Evolutionary conservation across 2,113 vertebrate genomes (phyloP).

Genomic region (Cynopterus brachyotis): DNA sequence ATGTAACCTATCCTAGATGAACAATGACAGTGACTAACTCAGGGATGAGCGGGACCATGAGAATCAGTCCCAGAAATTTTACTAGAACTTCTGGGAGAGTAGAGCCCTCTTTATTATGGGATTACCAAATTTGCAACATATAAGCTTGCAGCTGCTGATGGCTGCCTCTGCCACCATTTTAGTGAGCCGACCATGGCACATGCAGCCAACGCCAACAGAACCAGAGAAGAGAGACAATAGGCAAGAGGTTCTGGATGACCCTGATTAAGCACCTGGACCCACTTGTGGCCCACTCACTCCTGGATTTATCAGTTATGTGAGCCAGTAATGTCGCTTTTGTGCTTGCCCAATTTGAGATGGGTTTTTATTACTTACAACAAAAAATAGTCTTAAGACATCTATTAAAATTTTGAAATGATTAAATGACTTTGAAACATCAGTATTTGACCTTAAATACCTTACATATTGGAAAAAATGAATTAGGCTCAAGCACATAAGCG

Average conservation of each 20-base stretch:
- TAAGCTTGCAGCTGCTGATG: not conserved
- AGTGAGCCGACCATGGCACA: not conserved
- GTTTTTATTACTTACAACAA: not conserved
- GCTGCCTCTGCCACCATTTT: not conserved
- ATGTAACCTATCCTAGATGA: not conserved
- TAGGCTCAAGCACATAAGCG: not conserved
- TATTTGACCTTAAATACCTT: not conserved
- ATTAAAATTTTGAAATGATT: not conserved
- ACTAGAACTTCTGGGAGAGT: conserved; percentile 19
- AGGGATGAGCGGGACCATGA: not conserved
- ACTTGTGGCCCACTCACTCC: not conserved
- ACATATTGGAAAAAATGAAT: not conserved
- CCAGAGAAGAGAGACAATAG: not conserved
- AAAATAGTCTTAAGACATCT: not conserved
- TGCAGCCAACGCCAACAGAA: not conserved
- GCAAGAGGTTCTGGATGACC: not conserved
- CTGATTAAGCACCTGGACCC: not conserved
- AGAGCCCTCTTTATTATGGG: conserved; percentile 23
- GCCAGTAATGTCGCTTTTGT: not conserved
- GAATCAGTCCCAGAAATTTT: not conserved
- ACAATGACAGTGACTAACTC: not conserved
- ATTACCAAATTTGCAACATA: not conserved
- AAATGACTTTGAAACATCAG: not conserved
- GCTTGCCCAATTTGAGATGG: not conserved
- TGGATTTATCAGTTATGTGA: not conserved